A percentile compares a stretch with the other conserved stretches of the same genome.
phyloP scores from a whole-genome alignment of 1,140 invertebrate genomes.

The Ganaspis sp. region DNA sequence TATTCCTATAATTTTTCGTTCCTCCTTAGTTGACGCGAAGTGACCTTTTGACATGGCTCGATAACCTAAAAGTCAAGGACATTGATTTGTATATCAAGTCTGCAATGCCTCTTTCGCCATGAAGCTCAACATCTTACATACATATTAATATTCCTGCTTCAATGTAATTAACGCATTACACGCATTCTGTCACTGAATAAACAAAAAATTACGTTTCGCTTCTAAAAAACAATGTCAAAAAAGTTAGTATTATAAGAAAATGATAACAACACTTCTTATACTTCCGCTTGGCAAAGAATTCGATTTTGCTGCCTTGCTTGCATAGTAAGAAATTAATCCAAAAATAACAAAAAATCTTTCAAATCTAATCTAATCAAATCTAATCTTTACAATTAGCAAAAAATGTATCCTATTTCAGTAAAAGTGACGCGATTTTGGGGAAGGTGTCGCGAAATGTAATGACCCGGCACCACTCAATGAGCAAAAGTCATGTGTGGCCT shows the following conservation, averaged over 20 bases:
- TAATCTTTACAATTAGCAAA: too few species aligned
- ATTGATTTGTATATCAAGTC: slow-evolving; percentile 59
- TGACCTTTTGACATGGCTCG: slow-evolving; percentile 63
- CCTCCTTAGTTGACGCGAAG: slow-evolving; percentile 52
- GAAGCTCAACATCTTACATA: slow-evolving; percentile 11
- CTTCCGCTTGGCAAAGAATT: too few species aligned
- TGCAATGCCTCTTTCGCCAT: slow-evolving; percentile 42
- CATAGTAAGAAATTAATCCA: too few species aligned
- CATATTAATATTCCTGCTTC: neutral
- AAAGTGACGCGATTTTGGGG: too few species aligned
- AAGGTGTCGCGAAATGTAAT: too few species aligned
- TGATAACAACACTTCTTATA: too few species aligned
- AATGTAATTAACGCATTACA: neutral
- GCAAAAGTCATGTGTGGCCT: too few species aligned
- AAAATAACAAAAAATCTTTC: too few species aligned
- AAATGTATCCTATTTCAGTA: too few species aligned
- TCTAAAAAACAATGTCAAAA: neutral
- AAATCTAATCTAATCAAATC: too few species aligned
- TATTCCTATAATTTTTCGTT: slow-evolving; percentile 63
- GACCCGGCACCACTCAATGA: too few species aligned
- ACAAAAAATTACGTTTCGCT: neutral
- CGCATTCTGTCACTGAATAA: neutral
- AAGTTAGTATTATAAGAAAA: neutral
- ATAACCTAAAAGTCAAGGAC: slow-evolving; percentile 74
- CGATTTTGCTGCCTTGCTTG: too few species aligned